Base-by-base conservation (phyloP, 2,888 invertebrate genomes). In the Eremobia ochroleuca region DNA sequence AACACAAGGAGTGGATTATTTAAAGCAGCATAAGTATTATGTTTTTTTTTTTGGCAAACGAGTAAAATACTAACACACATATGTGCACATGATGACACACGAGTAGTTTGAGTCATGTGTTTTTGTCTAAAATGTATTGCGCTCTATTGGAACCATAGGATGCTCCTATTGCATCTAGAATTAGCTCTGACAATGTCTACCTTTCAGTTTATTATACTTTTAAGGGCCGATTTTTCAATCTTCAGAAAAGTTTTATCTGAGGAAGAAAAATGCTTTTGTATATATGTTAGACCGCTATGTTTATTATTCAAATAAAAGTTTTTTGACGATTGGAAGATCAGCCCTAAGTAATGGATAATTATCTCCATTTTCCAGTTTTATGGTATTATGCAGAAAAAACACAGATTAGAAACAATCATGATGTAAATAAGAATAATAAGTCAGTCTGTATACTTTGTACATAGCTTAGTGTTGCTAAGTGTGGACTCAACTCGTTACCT, bases 401-500 rank as follows among this genome's bases (percentile, higher is more conserved):
- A 34, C 31, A 28, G 6, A 49, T 49, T 28, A 28, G 18, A 21
- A 46, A 62, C 28, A 81, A 34, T 21, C 28, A 67, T 62, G n/a
- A 83, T 79, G 81, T 84, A 81, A 67, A 81, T 81, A 84, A 52
- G 15, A 62, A 62, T 62, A 79, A 31, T 9, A 61, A 66, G 28
- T 18, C 59, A 66, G 46, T 28, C 25, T 71, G 82, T 69, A 72
- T 68, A 74, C 6, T 71, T 81, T 82, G 86, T 86, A 86, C 25
- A 86, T 82, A 82, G 40, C 21, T 69, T 34, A 76, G 70, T 67
- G 66, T 70, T 66, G 72, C 40, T 25, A 78, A 71, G 70, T 18
- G 71, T 67, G 84, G 40, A 67, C 34, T 83, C 43, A 58, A 52
- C 55, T 61, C n/a, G 52, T 68, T 46, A 73, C 65, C 40, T 59